A percentile compares a stretch with the other conserved stretches of the same genome.
Evolutionary conservation across 2,888 invertebrate species (phyloP).

Genomic region (Mythimna ferrago): DNA sequence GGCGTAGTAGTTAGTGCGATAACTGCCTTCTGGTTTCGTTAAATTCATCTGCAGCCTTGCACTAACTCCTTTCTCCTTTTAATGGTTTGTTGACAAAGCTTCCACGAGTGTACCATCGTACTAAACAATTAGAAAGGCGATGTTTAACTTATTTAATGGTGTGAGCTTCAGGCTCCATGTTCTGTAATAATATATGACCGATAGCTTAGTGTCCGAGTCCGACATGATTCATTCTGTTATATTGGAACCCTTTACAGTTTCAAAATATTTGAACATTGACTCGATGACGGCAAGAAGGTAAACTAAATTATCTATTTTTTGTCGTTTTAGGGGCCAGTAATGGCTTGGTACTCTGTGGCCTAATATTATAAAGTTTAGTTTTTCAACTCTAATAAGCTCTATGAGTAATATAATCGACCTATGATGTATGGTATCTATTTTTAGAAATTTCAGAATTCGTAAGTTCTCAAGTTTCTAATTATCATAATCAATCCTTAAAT

Average conservation of each 20-base stretch:
- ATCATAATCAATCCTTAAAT: too few species aligned
- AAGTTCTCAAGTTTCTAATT: too few species aligned
- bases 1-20: slow-evolving; percentile 38
- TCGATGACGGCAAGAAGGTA: neutral
- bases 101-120: slow-evolving; percentile 29
- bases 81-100: slow-evolving; percentile 55
- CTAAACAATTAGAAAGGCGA: slow-evolving; percentile 56
- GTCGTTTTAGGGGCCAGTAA: neutral
- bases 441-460: too few species aligned
- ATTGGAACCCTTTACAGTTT: slow-evolving; percentile 8
- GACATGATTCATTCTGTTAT: slow-evolving; percentile 4
- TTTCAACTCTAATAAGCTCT: neutral
- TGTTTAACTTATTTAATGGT: slow-evolving; percentile 49
- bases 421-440: too few species aligned
- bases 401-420: neutral
- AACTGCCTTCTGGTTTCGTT: slow-evolving; percentile 34
- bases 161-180: slow-evolving; percentile 29
- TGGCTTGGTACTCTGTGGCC: neutral
- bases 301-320: neutral
- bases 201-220: slow-evolving; percentile 4
- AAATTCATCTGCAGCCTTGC: slow-evolving; percentile 12
- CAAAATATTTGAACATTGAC: neutral
- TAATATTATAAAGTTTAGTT: neutral
- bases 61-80: slow-evolving; percentile 45
- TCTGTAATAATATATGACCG: slow-evolving; percentile 15